Conservation (phyloP, 2,797 vertebrate species). For the Antrozous pallidus region DNA sequence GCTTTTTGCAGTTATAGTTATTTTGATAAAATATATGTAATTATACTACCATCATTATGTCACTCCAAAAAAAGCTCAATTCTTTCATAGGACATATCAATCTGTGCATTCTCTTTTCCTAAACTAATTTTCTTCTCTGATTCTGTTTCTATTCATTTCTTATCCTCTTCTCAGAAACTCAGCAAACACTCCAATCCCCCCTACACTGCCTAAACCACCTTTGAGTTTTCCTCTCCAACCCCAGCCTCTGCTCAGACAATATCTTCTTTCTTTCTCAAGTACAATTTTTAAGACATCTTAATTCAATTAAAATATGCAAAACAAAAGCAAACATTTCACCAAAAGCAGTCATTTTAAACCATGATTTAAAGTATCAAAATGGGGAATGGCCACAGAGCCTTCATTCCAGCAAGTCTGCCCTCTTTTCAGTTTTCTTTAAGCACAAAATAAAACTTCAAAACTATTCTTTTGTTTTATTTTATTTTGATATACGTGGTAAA, state of each 20-base stretch:
- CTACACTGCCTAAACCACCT: neutral
- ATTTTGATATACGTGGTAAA: neutral
- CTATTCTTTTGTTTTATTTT: neutral
- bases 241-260: neutral
- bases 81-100: neutral
- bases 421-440: neutral
- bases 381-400: neutral
- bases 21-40: constrained; percentile 8
- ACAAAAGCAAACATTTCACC: neutral
- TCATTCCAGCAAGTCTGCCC: neutral
- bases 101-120: neutral
- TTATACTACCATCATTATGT: neutral
- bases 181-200: neutral
- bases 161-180: neutral
- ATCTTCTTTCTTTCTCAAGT: neutral
- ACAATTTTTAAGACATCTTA: neutral
- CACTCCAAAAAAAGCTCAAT: neutral
- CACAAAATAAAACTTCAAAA: neutral
- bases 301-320: neutral
- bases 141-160: neutral
- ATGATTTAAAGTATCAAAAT: neutral
- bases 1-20: neutral
- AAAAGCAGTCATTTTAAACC: neutral
- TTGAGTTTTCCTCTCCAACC: neutral
- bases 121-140: neutral